Evolutionary conservation across 2,888 invertebrate species (phyloP).

Genomic region (Dryobotodes eremita): DNA sequence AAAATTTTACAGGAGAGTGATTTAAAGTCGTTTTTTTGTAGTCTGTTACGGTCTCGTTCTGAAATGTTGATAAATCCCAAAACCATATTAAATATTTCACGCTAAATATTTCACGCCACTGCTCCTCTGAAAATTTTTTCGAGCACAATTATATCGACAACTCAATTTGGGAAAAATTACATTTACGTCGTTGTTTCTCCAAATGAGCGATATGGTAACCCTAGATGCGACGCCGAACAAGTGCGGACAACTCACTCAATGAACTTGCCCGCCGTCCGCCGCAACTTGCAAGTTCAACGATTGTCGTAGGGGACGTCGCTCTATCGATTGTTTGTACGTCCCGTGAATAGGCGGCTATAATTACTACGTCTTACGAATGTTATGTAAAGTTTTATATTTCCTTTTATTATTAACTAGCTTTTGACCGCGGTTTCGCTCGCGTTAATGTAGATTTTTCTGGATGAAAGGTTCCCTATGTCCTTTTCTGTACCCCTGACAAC

Average conservation of each 20-base stretch:
- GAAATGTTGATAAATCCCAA: too few species aligned
- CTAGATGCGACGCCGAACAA: constrained; percentile 59
- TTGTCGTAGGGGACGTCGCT: constrained; percentile 55
- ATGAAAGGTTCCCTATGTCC: neutral
- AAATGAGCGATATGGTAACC: too few species aligned
- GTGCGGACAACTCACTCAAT: constrained; percentile 60
- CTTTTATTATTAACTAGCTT: neutral
- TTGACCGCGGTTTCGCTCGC: neutral
- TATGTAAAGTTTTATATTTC: constrained; percentile 21
- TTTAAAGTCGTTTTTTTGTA: too few species aligned
- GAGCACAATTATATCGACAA: too few species aligned
- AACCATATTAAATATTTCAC: too few species aligned
- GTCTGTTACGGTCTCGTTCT: too few species aligned
- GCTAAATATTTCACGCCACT: too few species aligned
- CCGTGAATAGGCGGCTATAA: constrained; percentile 56
- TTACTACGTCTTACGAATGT: constrained; percentile 24
- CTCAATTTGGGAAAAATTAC: too few species aligned
- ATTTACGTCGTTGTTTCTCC: too few species aligned
- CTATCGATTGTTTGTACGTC: constrained; percentile 60
- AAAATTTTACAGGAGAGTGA: too few species aligned
- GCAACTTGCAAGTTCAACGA: constrained; percentile 61
- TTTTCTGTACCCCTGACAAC: too few species aligned
- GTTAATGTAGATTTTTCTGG: neutral
- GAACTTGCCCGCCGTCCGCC: constrained; percentile 53
- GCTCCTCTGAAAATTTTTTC: too few species aligned